phyloP scores from a whole-genome alignment of 2,888 invertebrate genomes.

The Limnephilus rhombicus region DNA sequence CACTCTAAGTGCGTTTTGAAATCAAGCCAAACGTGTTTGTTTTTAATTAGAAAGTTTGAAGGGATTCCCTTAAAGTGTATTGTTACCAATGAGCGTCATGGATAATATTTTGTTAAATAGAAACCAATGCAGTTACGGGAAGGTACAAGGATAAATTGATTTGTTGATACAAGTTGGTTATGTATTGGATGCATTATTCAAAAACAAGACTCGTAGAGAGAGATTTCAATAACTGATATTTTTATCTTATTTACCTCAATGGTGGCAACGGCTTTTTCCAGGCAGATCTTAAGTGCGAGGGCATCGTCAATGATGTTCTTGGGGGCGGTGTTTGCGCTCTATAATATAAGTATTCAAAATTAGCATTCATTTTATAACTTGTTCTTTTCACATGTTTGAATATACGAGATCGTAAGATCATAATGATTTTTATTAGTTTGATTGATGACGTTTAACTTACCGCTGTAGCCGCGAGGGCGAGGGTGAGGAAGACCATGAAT shows the following conservation, averaged over 20 bases:
- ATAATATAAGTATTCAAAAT: not conserved
- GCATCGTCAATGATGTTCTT: conserved; percentile 49
- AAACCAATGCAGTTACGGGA: not conserved
- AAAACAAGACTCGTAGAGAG: too few relatives aligned
- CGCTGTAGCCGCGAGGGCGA: conserved; percentile 49
- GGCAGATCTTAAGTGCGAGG: conserved; percentile 24
- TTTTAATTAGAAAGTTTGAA: not conserved
- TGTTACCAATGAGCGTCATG: too few relatives aligned
- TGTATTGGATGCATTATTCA: too few relatives aligned
- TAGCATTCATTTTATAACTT: not conserved
- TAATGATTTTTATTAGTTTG: not conserved
- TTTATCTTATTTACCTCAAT: conserved; percentile 34
- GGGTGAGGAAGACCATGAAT: conserved; percentile 44
- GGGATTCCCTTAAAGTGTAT: too few relatives aligned
- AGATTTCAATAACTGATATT: not conserved
- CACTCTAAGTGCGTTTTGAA: not conserved
- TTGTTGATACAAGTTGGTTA: not conserved
- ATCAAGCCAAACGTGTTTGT: not conserved
- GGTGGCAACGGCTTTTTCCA: conserved; percentile 21
- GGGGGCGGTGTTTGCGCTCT: conserved; percentile 9
- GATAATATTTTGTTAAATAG: not conserved
- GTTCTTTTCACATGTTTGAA: not conserved
- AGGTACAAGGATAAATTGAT: not conserved
- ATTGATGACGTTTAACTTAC: conserved; percentile 21
- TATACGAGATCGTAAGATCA: not conserved